Evolutionary conservation across 2,797 vertebrate species (phyloP).

Genomic region (Carcharodon carcharias): DNA sequence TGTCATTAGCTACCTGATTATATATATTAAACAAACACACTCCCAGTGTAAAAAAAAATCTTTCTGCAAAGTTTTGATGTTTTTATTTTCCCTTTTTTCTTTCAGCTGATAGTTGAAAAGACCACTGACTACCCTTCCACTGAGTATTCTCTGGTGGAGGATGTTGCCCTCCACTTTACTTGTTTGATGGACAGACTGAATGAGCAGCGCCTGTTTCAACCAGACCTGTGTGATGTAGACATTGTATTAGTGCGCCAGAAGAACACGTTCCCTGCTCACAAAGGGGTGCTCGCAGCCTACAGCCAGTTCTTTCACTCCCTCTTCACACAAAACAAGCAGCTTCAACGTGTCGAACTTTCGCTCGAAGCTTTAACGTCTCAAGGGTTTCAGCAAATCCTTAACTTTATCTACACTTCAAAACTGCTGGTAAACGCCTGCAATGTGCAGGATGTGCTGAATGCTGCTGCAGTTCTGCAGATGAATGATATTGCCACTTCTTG

Average conservation of each 20-base stretch:
- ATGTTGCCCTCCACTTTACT: slow-evolving; percentile 88
- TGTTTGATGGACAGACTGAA: slow-evolving; percentile 97
- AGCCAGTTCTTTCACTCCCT: slow-evolving; percentile 98
- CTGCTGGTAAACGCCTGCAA: slow-evolving; percentile 86
- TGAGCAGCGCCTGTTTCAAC: slow-evolving; percentile 89
- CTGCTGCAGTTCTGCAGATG: slow-evolving; percentile 89
- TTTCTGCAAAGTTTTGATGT: neutral
- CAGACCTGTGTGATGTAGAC: slow-evolving; percentile 89
- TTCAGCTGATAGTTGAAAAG: slow-evolving; percentile 92
- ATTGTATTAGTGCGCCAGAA: slow-evolving; percentile 87
- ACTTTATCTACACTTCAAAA: slow-evolving; percentile 98
- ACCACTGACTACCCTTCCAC: slow-evolving; percentile 84
- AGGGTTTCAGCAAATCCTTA: slow-evolving; percentile 93
- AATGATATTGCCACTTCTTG: slow-evolving; percentile 86
- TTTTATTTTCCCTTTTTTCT: slow-evolving; percentile 22
- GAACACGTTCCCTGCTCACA: slow-evolving; percentile 91
- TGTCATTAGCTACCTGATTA: neutral
- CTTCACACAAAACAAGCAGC: slow-evolving; percentile 91
- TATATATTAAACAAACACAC: neutral
- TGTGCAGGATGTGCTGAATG: slow-evolving; percentile 84
- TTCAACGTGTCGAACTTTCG: slow-evolving; percentile 86
- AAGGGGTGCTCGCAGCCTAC: slow-evolving; percentile 91
- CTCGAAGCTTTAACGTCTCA: slow-evolving; percentile 82
- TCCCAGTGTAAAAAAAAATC: no score
- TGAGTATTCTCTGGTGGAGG: slow-evolving; percentile 90